phyloP scores from a whole-genome alignment of 2,113 vertebrate species.

The Argyrosomus japonicus region DNA sequence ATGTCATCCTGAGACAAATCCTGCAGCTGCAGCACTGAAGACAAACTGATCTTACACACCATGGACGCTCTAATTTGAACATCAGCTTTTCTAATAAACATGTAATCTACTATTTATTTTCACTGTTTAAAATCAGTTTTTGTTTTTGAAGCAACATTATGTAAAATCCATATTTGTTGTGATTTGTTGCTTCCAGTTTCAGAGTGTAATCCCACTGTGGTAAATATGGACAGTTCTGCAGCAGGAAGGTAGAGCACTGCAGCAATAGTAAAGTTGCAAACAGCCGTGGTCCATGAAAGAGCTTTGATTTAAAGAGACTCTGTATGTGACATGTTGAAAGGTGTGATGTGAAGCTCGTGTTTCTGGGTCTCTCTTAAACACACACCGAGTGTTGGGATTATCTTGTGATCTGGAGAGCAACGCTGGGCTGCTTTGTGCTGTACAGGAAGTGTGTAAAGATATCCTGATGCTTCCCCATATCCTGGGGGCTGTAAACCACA shows the following conservation, averaged over 20 bases:
- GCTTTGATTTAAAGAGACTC: not conserved
- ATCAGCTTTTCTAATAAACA: too few species aligned
- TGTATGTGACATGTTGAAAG: not conserved
- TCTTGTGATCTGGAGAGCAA: slow-evolving; percentile 58
- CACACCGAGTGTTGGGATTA: slow-evolving; percentile 32
- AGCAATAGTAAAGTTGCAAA: not conserved
- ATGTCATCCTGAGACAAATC: slow-evolving; percentile 42
- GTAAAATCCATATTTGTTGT: too few species aligned
- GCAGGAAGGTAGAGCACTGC: not conserved
- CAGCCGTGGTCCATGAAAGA: not conserved
- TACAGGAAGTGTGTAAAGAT: slow-evolving; percentile 68
- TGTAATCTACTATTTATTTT: too few species aligned
- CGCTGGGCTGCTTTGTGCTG: slow-evolving; percentile 59
- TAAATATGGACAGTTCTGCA: too few species aligned
- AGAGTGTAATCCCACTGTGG: too few species aligned
- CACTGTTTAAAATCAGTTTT: too few species aligned
- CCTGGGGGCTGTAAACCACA: slow-evolving; percentile 64
- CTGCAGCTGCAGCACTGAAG: slow-evolving; percentile 38
- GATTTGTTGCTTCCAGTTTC: too few species aligned
- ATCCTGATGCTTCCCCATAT: slow-evolving; percentile 50
- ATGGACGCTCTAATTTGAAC: too few species aligned
- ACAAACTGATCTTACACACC: slow-evolving; percentile 1
- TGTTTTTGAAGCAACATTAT: too few species aligned
- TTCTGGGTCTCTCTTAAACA: slow-evolving; percentile 29
- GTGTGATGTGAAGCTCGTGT: slow-evolving; percentile 31